These are phyloP conservation scores for Drosophila insularis DNA, from an alignment of 1,140 invertebrate species.

Conservation along the genomic window DNA sequence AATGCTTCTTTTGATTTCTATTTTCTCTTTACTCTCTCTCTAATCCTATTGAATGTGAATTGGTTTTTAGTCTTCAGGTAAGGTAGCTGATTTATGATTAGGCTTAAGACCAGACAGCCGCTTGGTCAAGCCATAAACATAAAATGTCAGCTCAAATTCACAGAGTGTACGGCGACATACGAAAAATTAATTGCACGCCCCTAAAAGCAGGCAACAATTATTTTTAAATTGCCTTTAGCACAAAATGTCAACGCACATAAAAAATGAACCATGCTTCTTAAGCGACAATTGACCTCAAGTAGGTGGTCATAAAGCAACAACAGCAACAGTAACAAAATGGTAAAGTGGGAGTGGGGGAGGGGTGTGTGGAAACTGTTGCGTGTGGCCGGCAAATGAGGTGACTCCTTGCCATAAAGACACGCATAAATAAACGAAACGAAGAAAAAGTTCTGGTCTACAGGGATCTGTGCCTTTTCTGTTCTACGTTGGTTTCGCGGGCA, in stretches of 20 bases:
- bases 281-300: constrained; percentile 53
- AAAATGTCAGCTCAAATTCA: constrained; percentile 11
- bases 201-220: constrained; percentile 48
- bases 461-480: constrained; percentile 6
- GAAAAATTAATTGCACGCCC: constrained; percentile 37
- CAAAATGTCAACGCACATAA: constrained; percentile 35
- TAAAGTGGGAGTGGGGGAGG: background rate
- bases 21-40: background rate
- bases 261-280: constrained; percentile 24
- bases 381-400: constrained; percentile 23
- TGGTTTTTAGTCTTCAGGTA: background rate
- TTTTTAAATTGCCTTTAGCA: constrained; percentile 35
- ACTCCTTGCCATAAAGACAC: constrained; percentile 32
- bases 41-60: background rate
- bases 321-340: background rate
- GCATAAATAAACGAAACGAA: constrained; percentile 30
- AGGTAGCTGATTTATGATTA: background rate
- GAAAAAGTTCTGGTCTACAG: constrained; percentile 5
- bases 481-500: constrained; percentile 22
- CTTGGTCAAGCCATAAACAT: background rate
- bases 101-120: background rate
- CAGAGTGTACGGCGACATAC: too few species aligned
- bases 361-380: constrained; percentile 34
- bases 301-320: background rate
- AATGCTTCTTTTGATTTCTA: background rate